Evolutionary conservation across 2,888 invertebrate species (phyloP), one percentile per base, ranked within the genome.

Genomic region (Temnothorax rugatulus): DNA sequence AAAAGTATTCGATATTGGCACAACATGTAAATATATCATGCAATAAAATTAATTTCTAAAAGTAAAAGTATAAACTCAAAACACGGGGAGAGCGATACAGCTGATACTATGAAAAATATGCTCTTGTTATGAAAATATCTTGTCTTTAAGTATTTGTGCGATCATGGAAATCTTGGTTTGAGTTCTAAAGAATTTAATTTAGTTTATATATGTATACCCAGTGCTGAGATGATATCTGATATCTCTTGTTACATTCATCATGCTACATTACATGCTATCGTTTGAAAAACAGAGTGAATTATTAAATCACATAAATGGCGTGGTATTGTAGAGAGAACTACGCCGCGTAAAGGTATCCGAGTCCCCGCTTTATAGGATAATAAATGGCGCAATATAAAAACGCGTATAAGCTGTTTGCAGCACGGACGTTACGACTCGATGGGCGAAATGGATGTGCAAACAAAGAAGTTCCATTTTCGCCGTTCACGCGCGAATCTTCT

Each of bases 331-430:
- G 1, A n/a, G 41, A 25, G 34, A 47, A 61, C 18, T 25, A 59
- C 21, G 34, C 44, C 11, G 71, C 44, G 57, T 54, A 71, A 34
- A 57, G 79, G 5, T 73, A 79, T 61, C 44, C 11, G 34, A 71
- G 69, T 57, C 13, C 18, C 9, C 59, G 59, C 13, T 73, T 79
- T 47, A 73, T 73, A 25, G 47, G 47, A 21, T 54, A 59, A 79
- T 73, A 79, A 79, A 79, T 59, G 38, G 47, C 25, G 47, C 73
- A 15, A 79, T 59, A 59, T 79, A 79, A 79, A 79, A 79, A 79
- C 59, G 73, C 38, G 79, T 50, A 73, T 79, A 79, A 79, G 73
- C 73, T 73, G 79, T 79, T 79, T 79, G 73, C 73, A 59, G 73
- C 7, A 38, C 34, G 34, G 47, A 59, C 59, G 59, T 79, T 79